These are phyloP conservation scores for Arctocebus calabarensis DNA, from an alignment of 2,797 vertebrate species.

Conservation along the genomic window DNA sequence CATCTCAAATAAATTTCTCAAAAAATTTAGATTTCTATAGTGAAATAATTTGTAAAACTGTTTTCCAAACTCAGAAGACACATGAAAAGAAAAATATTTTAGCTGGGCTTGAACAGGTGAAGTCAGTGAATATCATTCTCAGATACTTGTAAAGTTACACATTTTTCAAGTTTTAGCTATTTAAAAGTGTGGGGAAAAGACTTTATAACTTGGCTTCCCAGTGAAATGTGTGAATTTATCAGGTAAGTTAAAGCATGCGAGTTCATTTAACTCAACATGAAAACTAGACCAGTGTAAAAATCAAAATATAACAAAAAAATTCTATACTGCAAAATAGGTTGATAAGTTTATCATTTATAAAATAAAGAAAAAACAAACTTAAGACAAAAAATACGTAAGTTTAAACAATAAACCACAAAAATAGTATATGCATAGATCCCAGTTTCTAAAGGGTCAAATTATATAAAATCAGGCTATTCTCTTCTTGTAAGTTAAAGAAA, in stretches of 20 bases:
- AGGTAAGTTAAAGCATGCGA: not conserved
- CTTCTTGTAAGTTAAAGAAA: constrained; percentile 8
- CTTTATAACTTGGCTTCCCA: not conserved
- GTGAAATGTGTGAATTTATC: not conserved
- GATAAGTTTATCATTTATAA: not conserved
- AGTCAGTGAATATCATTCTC: not conserved
- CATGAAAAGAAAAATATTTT: not conserved
- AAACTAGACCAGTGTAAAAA: not conserved
- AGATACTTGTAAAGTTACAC: not conserved
- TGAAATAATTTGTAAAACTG: not conserved
- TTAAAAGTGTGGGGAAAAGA: not conserved
- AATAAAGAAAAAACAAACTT: not conserved
- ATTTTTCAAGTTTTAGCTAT: not conserved
- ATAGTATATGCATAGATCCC: not conserved
- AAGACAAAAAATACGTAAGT: not conserved
- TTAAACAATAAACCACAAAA: not conserved
- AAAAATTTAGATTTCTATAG: not conserved
- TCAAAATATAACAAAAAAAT: not conserved
- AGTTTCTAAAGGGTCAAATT: not conserved
- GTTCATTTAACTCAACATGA: not conserved
- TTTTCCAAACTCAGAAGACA: not conserved
- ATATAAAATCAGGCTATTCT: not conserved
- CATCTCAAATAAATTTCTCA: not conserved
- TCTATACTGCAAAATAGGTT: not conserved
- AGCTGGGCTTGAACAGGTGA: not conserved